Percentiles rank a stretch among this genome's conserved stretches.
Conservation (phyloP, 1,140 invertebrate genomes). For the Drosophila lini region DNA sequence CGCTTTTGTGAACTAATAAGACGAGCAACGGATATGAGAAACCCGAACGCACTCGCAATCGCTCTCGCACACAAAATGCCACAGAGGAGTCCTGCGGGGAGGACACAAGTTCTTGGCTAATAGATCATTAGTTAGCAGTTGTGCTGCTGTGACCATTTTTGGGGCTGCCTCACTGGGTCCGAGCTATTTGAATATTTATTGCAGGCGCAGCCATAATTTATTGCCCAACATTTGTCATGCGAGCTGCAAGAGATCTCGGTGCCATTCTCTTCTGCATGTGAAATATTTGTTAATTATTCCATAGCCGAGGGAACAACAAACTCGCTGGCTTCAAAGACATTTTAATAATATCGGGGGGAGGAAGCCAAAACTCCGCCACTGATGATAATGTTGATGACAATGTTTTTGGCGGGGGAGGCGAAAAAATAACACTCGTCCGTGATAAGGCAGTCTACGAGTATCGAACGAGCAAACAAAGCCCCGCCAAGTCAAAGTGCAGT, state of each 20-base stretch:
- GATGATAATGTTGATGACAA: slow-evolving; percentile 77
- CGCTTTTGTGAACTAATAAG: slow-evolving; percentile 73
- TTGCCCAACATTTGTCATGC: slow-evolving; percentile 69
- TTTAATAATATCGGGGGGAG: slow-evolving; percentile 20
- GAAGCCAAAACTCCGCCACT: slow-evolving; percentile 45
- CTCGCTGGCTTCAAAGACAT: slow-evolving; percentile 38
- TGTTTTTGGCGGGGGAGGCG: slow-evolving; percentile 38
- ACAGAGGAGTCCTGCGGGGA: slow-evolving; percentile 9
- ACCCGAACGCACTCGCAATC: slow-evolving; percentile 12
- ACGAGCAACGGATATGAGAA: slow-evolving; percentile 61
- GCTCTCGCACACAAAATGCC: background rate
- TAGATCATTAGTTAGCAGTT: slow-evolving; percentile 80
- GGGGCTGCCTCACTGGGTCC: slow-evolving; percentile 30
- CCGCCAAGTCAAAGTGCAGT: slow-evolving; percentile 74
- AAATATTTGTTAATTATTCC: slow-evolving; percentile 46
- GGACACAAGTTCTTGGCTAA: slow-evolving; percentile 60
- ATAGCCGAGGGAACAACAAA: background rate
- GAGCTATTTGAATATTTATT: slow-evolving; percentile 80
- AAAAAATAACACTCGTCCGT: slow-evolving; percentile 48
- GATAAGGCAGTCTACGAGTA: slow-evolving; percentile 54
- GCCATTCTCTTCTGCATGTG: slow-evolving; percentile 8
- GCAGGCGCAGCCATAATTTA: slow-evolving; percentile 79
- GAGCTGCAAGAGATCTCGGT: slow-evolving; percentile 34
- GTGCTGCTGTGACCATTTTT: slow-evolving; percentile 57
- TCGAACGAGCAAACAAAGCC: slow-evolving; percentile 63